Conservation (phyloP, 1,140 invertebrate genomes). For the Planococcus citri region DNA sequence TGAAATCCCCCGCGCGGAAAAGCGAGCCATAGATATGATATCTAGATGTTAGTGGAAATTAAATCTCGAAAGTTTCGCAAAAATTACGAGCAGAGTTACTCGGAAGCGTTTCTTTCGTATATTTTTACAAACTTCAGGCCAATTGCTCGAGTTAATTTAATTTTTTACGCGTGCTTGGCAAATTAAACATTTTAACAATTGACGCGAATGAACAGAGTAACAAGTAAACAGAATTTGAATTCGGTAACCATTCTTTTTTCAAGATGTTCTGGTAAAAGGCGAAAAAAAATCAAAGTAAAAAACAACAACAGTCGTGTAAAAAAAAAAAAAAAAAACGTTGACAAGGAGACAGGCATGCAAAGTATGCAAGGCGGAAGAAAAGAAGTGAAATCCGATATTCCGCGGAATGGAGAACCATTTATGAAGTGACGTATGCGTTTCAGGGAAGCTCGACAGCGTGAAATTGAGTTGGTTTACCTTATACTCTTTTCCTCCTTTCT, state of each 20-base stretch:
- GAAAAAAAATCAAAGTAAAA: conserved; percentile 19
- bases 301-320: too few species aligned
- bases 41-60: too few species aligned
- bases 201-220: background rate
- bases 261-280: conserved; percentile 16
- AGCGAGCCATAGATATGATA: too few species aligned
- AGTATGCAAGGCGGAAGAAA: conserved; percentile 23
- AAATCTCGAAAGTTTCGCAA: too few species aligned
- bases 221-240: background rate
- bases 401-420: conserved; percentile 6
- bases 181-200: background rate
- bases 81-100: too few species aligned
- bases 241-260: background rate
- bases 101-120: too few species aligned
- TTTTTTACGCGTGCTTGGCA: background rate
- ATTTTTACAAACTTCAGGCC: too few species aligned
- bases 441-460: conserved; percentile 23
- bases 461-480: conserved; percentile 24
- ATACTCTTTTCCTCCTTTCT: conserved; percentile 6
- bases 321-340: conserved; percentile 17
- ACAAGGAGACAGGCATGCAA: conserved; percentile 18
- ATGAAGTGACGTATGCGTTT: conserved; percentile 18
- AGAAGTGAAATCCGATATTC: conserved; percentile 9
- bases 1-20: too few species aligned
- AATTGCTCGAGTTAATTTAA: background rate